Evolutionary conservation across 1,140 invertebrate genomes (phyloP).

Genomic region (silkworm (Bombyx mori)): DNA sequence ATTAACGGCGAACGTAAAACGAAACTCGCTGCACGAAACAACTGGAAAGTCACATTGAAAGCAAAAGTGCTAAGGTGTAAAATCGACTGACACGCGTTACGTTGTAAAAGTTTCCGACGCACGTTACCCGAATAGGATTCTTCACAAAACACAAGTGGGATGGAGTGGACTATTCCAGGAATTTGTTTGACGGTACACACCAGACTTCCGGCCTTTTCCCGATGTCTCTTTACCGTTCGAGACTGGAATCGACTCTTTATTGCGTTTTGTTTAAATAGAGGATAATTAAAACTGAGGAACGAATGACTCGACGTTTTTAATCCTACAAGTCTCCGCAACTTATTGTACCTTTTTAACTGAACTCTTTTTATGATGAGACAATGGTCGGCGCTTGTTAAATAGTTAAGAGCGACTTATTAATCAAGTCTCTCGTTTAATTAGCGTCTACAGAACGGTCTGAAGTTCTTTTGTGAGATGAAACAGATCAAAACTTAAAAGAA

Average conservation of each 20-base stretch:
- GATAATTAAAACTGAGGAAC: constrained; percentile 63
- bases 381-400: constrained; percentile 51
- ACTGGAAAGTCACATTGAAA: neutral
- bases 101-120: constrained; percentile 1
- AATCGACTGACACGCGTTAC: neutral
- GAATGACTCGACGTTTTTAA: constrained; percentile 56
- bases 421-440: constrained; percentile 54
- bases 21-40: neutral
- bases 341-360: constrained; percentile 39
- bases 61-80: constrained; percentile 1
- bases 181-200: constrained; percentile 47
- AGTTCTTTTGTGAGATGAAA: constrained; percentile 19
- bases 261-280: constrained; percentile 65
- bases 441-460: constrained; percentile 20
- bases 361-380: constrained; percentile 49
- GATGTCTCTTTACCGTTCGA: constrained; percentile 31
- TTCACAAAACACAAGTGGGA: constrained; percentile 6
- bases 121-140: neutral
- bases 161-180: constrained; percentile 33
- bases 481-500: constrained; percentile 4
- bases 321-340: constrained; percentile 39
- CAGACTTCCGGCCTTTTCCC: constrained; percentile 36
- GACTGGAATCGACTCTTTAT: constrained; percentile 48
- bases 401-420: constrained; percentile 52
- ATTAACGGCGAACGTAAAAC: constrained; percentile 18